Percentiles rank a stretch among this genome's conserved stretches.
phyloP scores from a whole-genome alignment of 1,140 invertebrate species.

The Antheraea mylitta region DNA sequence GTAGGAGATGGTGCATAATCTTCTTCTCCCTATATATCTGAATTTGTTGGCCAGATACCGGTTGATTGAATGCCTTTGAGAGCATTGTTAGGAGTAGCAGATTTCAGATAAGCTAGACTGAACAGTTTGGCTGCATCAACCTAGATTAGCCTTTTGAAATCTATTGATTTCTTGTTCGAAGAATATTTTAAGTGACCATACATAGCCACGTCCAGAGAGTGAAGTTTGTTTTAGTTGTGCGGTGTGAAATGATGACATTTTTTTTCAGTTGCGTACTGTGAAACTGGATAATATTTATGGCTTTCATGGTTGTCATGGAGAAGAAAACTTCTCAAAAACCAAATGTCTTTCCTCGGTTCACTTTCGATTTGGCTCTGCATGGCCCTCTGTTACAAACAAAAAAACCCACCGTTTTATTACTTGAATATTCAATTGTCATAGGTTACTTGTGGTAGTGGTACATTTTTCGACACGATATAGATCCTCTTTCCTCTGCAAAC shows the following conservation, averaged over 20 bases:
- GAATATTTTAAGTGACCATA: constrained; percentile 31
- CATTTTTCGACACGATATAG: too few relatives aligned
- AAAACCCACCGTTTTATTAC: too few relatives aligned
- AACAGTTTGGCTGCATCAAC: neutral
- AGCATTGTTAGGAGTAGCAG: constrained; percentile 5
- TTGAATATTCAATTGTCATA: too few relatives aligned
- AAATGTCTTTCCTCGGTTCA: neutral
- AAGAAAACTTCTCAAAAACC: constrained; percentile 19
- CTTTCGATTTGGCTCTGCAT: too few relatives aligned
- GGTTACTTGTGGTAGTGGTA: too few relatives aligned
- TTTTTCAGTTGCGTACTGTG: constrained; percentile 27
- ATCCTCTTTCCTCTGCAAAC: too few relatives aligned
- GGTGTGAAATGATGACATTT: constrained; percentile 28
- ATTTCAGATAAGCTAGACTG: neutral
- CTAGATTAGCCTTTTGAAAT: neutral
- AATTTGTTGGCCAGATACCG: neutral
- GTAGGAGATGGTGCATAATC: constrained; percentile 6
- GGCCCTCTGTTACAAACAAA: too few relatives aligned
- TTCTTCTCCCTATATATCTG: constrained; percentile 10
- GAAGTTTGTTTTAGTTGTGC: constrained; percentile 24
- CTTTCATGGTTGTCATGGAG: constrained; percentile 19
- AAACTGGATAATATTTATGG: constrained; percentile 22
- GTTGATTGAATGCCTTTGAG: neutral
- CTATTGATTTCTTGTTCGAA: constrained; percentile 20
- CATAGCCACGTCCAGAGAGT: constrained; percentile 31